Conservation (phyloP, 1,140 invertebrate species). For the Trialeurodes vaporariorum region DNA sequence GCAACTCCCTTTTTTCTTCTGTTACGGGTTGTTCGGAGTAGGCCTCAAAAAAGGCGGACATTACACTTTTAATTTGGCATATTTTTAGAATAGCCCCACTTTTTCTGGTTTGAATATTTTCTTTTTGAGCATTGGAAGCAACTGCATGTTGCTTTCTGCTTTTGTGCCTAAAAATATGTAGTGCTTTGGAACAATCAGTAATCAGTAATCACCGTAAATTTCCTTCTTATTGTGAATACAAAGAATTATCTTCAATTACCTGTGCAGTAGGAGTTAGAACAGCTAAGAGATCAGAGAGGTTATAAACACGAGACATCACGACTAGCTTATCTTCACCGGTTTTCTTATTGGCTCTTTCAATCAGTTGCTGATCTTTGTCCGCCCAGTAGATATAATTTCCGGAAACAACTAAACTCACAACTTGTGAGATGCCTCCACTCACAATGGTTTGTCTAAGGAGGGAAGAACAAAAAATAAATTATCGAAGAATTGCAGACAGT, state of each 20-base stretch:
- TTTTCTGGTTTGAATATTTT: too few relatives aligned
- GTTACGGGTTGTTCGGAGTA: too few relatives aligned
- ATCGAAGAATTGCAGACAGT: too few relatives aligned
- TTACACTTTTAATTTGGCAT: too few relatives aligned
- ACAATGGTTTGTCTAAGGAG: conserved; percentile 37
- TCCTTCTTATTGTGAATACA: not conserved
- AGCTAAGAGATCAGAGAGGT: conserved; percentile 48
- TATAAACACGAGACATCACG: conserved; percentile 38
- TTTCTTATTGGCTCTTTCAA: conserved; percentile 51
- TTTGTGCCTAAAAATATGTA: too few relatives aligned
- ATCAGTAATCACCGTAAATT: conserved; percentile 4
- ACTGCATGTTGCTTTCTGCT: too few relatives aligned
- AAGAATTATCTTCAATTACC: conserved; percentile 10
- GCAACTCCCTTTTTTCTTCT: too few relatives aligned
- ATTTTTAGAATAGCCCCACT: too few relatives aligned
- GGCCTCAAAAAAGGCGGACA: too few relatives aligned
- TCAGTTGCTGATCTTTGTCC: conserved; percentile 51
- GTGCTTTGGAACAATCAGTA: conserved; percentile 4
- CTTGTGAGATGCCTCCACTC: conserved; percentile 35
- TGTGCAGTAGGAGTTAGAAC: conserved; percentile 30
- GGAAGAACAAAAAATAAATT: too few relatives aligned
- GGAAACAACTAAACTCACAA: conserved; percentile 49
- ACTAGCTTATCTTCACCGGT: conserved; percentile 37
- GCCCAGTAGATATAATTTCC: conserved; percentile 69
- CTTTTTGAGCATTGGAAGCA: too few relatives aligned